phyloP scores from a whole-genome alignment of 2,113 vertebrate species.

The Spea multiplicata region DNA sequence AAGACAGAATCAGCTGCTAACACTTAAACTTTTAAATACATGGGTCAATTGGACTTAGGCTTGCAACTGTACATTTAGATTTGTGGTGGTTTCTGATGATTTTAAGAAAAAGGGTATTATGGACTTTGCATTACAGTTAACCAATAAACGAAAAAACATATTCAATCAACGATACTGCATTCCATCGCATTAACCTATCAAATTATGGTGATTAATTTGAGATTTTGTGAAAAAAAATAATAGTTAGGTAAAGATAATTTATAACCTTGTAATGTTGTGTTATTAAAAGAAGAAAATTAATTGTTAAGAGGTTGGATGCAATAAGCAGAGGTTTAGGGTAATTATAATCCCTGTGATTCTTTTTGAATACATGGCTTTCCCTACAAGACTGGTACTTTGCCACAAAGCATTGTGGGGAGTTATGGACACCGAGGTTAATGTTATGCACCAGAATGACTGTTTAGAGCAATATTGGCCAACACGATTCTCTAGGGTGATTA shows the following conservation, averaged over 20 bases:
- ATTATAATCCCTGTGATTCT: neutral
- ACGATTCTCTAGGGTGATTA: neutral
- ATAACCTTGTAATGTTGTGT: constrained; percentile 12
- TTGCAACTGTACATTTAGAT: too few species aligned
- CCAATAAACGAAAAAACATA: neutral
- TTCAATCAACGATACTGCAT: constrained; percentile 7
- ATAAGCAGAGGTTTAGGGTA: neutral
- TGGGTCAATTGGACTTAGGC: too few species aligned
- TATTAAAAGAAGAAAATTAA: constrained; percentile 15
- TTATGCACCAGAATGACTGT: neutral
- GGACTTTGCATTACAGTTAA: neutral
- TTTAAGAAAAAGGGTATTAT: too few species aligned
- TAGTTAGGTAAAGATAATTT: constrained; percentile 5
- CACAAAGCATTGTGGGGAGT: neutral
- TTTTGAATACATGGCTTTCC: neutral
- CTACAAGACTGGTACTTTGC: neutral
- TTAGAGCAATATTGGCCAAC: neutral
- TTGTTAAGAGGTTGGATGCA: neutral
- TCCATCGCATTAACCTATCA: constrained; percentile 12
- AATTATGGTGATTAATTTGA: constrained; percentile 14
- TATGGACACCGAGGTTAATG: neutral
- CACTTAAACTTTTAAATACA: too few species aligned
- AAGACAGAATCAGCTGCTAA: too few species aligned
- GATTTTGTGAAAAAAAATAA: constrained; percentile 3
- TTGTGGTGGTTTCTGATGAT: too few species aligned